phyloP scores from a whole-genome alignment of 1,140 invertebrate genomes.

The Temnothorax curvispinosus region DNA sequence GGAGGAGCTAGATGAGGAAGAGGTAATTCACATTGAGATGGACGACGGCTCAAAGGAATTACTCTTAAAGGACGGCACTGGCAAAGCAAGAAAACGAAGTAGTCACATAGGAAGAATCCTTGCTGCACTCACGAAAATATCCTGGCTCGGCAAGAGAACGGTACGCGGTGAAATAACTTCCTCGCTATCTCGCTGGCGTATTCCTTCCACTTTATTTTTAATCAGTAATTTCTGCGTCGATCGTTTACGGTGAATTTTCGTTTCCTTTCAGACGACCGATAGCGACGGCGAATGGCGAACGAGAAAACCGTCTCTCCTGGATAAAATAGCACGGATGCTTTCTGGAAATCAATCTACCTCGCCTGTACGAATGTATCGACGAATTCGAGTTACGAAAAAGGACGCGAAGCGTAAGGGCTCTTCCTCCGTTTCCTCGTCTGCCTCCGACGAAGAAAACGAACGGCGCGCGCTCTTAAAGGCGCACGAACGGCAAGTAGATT shows the following conservation, averaged over 20 bases:
- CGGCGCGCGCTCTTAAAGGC: conserved; percentile 9
- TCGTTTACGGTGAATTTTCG: not conserved
- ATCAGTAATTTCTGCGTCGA: conserved; percentile 19
- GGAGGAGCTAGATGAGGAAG: conserved; percentile 75
- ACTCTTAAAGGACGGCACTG: conserved; percentile 48
- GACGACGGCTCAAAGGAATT: conserved; percentile 66
- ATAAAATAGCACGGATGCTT: conserved; percentile 68
- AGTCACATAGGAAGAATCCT: conserved; percentile 72
- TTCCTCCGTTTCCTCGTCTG: conserved; percentile 48
- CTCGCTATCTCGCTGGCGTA: not conserved
- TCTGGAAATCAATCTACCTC: conserved; percentile 28
- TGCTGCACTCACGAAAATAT: conserved; percentile 68
- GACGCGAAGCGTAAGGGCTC: conserved; percentile 49
- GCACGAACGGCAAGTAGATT: conserved; percentile 27
- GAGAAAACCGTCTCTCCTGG: conserved; percentile 66
- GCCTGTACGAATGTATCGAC: conserved; percentile 61
- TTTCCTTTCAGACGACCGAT: conserved; percentile 12
- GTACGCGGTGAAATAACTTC: conserved; percentile 45
- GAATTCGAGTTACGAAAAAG: conserved; percentile 49
- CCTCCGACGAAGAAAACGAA: conserved; percentile 47
- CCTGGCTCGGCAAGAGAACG: conserved; percentile 66
- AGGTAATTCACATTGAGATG: conserved; percentile 73
- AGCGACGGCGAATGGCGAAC: conserved; percentile 4
- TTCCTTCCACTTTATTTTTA: conserved; percentile 32
- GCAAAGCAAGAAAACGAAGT: conserved; percentile 59